phyloP scores from a whole-genome alignment of 2,113 vertebrate genomes.

The Sisor rabdophorus region DNA sequence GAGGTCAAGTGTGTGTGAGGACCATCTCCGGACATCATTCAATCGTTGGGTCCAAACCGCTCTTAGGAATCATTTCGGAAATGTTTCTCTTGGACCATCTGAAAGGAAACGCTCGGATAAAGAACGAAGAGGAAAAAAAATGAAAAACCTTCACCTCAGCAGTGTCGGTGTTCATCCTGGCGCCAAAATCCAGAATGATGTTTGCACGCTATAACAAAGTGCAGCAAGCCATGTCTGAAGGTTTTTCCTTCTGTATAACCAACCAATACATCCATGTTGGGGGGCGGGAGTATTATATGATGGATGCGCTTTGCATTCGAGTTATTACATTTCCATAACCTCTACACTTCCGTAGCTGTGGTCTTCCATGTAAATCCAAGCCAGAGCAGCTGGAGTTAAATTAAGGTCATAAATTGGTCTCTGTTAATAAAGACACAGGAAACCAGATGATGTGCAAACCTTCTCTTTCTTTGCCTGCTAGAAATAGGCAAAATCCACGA shows the following conservation, averaged over 20 bases:
- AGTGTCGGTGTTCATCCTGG: not conserved
- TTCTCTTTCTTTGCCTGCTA: not conserved
- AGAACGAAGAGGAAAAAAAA: constrained; percentile 30
- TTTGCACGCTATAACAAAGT: not conserved
- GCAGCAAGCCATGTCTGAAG: constrained; percentile 9
- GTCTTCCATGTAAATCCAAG: not conserved
- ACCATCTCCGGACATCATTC: constrained; percentile 12
- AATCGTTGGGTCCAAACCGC: not conserved
- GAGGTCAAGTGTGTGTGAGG: constrained; percentile 2
- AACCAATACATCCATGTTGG: not conserved
- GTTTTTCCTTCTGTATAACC: not conserved
- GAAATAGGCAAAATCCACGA: not conserved
- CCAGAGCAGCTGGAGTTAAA: constrained; percentile 21
- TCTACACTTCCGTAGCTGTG: not conserved
- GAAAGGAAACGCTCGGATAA: constrained; percentile 27
- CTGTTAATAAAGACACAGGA: constrained; percentile 18
- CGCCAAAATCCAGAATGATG: not conserved
- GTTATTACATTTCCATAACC: not conserved
- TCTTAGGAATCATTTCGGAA: constrained; percentile 39
- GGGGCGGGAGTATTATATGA: not conserved
- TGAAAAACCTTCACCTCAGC: too few relatives aligned
- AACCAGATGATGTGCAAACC: constrained; percentile 25
- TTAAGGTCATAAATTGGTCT: constrained; percentile 32
- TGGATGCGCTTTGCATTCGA: constrained; percentile 13
- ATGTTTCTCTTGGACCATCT: constrained; percentile 47